These are phyloP conservation scores for Pachyrhynchus sulphureomaculatus DNA, from an alignment of 1,140 invertebrate species.

Conservation along the genomic window DNA sequence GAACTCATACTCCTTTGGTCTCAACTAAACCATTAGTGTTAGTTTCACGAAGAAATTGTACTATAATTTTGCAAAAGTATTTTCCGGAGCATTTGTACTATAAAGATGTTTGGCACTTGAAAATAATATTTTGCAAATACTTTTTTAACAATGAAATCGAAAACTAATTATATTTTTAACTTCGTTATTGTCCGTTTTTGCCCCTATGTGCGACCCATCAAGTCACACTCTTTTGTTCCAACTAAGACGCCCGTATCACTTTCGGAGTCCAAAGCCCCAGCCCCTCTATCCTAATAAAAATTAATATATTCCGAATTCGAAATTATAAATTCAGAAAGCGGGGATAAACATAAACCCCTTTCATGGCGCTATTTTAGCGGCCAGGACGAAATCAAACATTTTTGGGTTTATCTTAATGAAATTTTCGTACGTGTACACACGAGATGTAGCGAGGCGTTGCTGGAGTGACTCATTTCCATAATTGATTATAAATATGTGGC, in stretches of 20 bases:
- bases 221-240: too few species aligned
- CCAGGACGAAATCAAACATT: constrained; percentile 25
- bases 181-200: too few species aligned
- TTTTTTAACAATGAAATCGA: too few species aligned
- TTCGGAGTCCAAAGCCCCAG: not conserved
- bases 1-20: too few species aligned
- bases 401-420: constrained; percentile 35
- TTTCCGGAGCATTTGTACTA: too few species aligned
- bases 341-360: constrained; percentile 28
- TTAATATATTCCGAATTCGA: constrained; percentile 7
- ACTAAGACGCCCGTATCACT: not conserved
- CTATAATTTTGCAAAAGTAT: too few species aligned
- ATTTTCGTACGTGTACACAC: constrained; percentile 32
- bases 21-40: too few species aligned
- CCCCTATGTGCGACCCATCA: too few species aligned
- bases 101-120: too few species aligned
- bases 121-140: too few species aligned
- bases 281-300: not conserved
- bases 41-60: too few species aligned
- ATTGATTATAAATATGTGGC: constrained; percentile 35
- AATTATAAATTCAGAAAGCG: constrained; percentile 19
- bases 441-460: constrained; percentile 24
- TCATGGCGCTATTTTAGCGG: constrained; percentile 19
- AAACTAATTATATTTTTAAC: too few species aligned
- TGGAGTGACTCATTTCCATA: constrained; percentile 33